A percentile compares a stretch with the other conserved stretches of the same genome.
Evolutionary conservation across 2,113 vertebrate genomes (phyloP).

Genomic region (Sminthopsis crassicaudata): DNA sequence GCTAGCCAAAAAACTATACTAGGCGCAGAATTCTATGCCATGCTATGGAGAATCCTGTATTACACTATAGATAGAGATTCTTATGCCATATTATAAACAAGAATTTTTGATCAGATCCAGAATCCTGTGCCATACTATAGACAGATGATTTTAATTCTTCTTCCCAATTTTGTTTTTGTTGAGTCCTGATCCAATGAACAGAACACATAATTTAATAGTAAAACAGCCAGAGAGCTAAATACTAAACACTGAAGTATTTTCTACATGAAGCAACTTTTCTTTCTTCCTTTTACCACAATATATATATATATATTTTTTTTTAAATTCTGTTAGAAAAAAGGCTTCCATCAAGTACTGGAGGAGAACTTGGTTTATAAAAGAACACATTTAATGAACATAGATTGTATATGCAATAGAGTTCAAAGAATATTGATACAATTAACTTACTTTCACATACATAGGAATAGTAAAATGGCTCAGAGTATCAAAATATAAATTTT

Average conservation of each 20-base stretch:
- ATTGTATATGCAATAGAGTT: constrained; percentile 65
- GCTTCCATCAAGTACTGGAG: constrained; percentile 67
- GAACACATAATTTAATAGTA: background rate
- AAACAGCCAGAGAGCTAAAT: background rate
- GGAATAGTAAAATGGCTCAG: constrained; percentile 50
- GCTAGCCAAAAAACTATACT: background rate
- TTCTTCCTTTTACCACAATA: background rate
- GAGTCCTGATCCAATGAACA: background rate
- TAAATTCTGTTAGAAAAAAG: constrained; percentile 21
- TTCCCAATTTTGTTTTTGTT: background rate
- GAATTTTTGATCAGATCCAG: background rate
- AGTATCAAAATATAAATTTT: constrained; percentile 49
- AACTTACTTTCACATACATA: constrained; percentile 67
- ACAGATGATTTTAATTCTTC: background rate
- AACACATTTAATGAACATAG: constrained; percentile 71
- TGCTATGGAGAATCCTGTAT: background rate
- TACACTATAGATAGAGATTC: background rate
- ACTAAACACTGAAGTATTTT: background rate
- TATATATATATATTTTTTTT: no score
- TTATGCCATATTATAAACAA: background rate
- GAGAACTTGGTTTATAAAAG: constrained; percentile 69
- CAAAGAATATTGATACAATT: constrained; percentile 22
- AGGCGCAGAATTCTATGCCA: no score
- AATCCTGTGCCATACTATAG: background rate
- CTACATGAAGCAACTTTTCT: background rate